phyloP scores from a whole-genome alignment of 2,113 vertebrate species.

The Cyprinodon variegatus region DNA sequence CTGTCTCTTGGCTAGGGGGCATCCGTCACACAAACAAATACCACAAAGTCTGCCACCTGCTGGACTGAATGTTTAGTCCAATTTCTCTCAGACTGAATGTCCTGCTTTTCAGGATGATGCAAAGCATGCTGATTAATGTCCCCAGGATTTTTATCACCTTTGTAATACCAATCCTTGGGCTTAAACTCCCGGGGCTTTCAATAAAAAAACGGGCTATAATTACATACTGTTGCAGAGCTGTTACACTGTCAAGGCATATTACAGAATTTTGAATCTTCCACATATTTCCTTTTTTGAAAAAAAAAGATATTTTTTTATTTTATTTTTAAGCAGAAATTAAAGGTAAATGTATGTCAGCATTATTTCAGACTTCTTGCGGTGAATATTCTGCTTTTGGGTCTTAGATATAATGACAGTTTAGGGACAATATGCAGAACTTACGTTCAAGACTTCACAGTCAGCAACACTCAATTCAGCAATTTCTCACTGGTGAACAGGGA shows the following conservation, averaged over 20 bases:
- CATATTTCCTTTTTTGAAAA: background rate
- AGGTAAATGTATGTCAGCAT: background rate
- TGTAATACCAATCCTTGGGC: too few species aligned
- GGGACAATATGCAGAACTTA: slow-evolving; percentile 15
- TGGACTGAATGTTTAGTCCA: too few species aligned
- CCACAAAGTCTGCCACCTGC: too few species aligned
- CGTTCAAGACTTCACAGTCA: slow-evolving; percentile 51
- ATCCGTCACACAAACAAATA: too few species aligned
- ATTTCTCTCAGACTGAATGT: too few species aligned
- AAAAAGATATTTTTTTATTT: background rate
- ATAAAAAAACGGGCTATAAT: background rate
- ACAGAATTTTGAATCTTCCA: background rate
- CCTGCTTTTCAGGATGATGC: too few species aligned
- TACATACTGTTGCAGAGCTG: background rate
- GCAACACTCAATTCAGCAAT: slow-evolving; percentile 54
- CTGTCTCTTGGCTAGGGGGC: too few species aligned
- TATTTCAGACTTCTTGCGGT: background rate
- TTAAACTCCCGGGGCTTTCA: too few species aligned
- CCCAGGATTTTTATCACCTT: too few species aligned
- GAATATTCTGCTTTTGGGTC: background rate
- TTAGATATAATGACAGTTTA: background rate
- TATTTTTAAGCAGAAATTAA: background rate
- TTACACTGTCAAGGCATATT: background rate
- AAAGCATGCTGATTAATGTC: too few species aligned
- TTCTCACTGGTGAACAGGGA: slow-evolving; percentile 48